A percentile compares a stretch with the other conserved stretches of the same genome.
These are phyloP conservation scores for Coremacera marginata DNA, from an alignment of 2,888 invertebrate species.

Conservation along the genomic window DNA sequence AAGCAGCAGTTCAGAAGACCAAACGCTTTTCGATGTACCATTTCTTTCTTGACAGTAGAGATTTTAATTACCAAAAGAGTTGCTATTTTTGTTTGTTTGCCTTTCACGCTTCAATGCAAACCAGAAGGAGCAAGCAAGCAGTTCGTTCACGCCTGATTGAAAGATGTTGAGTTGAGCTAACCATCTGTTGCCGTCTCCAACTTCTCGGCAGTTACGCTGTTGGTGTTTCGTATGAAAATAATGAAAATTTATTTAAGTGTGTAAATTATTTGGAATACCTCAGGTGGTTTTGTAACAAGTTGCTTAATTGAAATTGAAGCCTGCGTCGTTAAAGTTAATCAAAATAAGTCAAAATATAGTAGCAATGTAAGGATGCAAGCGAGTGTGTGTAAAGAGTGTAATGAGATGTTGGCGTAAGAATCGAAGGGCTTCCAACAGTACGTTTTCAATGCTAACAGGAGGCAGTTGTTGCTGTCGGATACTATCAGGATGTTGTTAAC, in stretches of 20 bases:
- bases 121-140: background rate
- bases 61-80: background rate
- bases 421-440: background rate
- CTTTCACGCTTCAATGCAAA: background rate
- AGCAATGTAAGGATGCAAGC: background rate
- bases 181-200: too few relatives aligned
- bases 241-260: constrained; percentile 29
- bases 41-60: too few relatives aligned
- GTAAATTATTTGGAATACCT: constrained; percentile 23
- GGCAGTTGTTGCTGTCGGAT: background rate
- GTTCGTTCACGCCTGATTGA: background rate
- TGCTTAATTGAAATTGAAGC: constrained; percentile 29
- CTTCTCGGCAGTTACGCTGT: too few relatives aligned
- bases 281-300: constrained; percentile 31
- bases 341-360: constrained; percentile 12
- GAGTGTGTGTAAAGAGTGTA: background rate
- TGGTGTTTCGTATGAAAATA: background rate
- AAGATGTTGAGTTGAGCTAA: too few relatives aligned
- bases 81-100: background rate
- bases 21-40: too few relatives aligned
- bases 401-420: background rate
- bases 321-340: constrained; percentile 21
- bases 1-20: too few relatives aligned
- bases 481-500: background rate
- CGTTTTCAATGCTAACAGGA: background rate